Conservation (phyloP, 2,113 vertebrate genomes). For the Sigmodon hispidus region DNA sequence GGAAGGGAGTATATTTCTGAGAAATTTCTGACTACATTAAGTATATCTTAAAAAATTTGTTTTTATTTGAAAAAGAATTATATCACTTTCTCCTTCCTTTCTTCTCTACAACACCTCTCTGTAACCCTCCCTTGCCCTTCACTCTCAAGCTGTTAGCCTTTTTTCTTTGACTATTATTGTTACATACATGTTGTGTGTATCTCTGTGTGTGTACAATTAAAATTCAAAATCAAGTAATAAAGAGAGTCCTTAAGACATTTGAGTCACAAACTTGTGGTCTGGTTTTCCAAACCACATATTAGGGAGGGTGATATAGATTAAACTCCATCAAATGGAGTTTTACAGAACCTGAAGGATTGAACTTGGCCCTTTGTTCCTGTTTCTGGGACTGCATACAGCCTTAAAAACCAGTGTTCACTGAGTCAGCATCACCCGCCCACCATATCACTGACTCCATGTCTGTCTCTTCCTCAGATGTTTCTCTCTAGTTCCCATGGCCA, state of each 20-base stretch:
- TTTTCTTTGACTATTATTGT: not conserved
- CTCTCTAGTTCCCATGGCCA: not conserved
- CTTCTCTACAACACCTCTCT: not conserved
- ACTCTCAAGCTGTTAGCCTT: not conserved
- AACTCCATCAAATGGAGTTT: not conserved
- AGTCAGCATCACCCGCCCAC: not conserved
- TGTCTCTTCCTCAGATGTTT: not conserved
- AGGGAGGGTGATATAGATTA: not conserved
- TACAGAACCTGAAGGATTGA: not conserved
- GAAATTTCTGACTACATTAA: no score
- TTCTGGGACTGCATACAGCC: not conserved
- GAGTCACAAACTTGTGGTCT: not conserved
- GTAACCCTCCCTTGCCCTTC: not conserved
- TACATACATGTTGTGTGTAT: not conserved
- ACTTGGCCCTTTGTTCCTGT: not conserved
- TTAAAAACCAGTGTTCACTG: not conserved
- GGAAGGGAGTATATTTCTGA: no score
- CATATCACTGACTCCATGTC: not conserved
- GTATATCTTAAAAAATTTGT: not conserved
- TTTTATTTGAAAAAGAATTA: not conserved
- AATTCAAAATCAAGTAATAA: not conserved
- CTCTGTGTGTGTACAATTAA: not conserved
- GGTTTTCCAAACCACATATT: not conserved
- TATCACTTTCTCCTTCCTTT: not conserved
- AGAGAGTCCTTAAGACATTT: not conserved